These are phyloP conservation scores for Melieria picta DNA, from an alignment of 2,888 invertebrate genomes.

Conservation along the genomic window DNA sequence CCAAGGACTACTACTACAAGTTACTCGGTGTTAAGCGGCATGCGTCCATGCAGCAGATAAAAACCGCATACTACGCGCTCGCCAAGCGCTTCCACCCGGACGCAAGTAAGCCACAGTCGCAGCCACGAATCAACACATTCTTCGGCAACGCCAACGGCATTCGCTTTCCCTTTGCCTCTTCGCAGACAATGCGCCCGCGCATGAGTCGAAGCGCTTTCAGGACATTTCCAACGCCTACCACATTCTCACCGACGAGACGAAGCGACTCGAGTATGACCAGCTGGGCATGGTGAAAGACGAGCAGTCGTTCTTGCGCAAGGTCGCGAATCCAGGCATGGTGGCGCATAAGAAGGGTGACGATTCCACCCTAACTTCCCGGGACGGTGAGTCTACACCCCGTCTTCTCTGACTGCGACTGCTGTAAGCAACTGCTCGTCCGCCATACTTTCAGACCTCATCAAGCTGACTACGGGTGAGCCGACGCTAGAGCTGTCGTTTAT, in stretches of 20 bases:
- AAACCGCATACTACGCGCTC: constrained; percentile 59
- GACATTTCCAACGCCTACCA: constrained; percentile 99
- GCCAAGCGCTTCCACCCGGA: constrained; percentile 64
- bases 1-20: constrained; percentile 60
- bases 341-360: constrained; percentile 33
- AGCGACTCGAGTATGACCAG: constrained; percentile 72
- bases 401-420: neutral
- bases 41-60: constrained; percentile 57
- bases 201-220: constrained; percentile 69
- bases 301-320: constrained; percentile 49
- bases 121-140: neutral
- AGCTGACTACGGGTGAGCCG: constrained; percentile 47
- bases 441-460: constrained; percentile 26
- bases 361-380: constrained; percentile 28
- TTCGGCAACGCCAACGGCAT: neutral
- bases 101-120: constrained; percentile 43
- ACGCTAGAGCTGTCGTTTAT: constrained; percentile 54
- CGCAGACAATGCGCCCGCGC: constrained; percentile 40
- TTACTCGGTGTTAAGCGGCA: constrained; percentile 54
- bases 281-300: constrained; percentile 53
- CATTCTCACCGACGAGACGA: constrained; percentile 82
- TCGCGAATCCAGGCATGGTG: constrained; percentile 24
- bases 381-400: constrained; percentile 43
- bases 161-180: neutral
- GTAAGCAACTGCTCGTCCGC: neutral